Evolutionary conservation across 1,140 invertebrate genomes (phyloP), one percentile per base, ranked within the genome.

Genomic region (Bilobella aurantiaca): DNA sequence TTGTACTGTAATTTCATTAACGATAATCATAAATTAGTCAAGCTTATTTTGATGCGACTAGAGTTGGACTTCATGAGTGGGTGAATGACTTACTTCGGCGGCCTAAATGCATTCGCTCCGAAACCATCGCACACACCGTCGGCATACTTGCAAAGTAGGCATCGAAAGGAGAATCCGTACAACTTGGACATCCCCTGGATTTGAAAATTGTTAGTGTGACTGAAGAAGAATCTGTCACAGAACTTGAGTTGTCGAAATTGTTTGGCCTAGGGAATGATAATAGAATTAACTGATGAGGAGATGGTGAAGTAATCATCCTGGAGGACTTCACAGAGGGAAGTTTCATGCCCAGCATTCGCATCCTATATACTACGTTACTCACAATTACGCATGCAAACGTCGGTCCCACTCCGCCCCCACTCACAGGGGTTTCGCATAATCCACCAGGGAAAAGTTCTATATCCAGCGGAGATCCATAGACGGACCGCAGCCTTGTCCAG

Each of bases 351-450:
- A 42, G 18, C 34, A 42, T 42, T 42, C n/a, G 34, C 34, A 42
- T 42, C 34, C 8, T 42, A 18, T 42, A 42, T 18, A 42, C 34
- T 42, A 3, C 83, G 69, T 84, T 82, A 64, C 76, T 77, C 0
- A 78, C 83, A 47, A 84, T 77, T 25, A 84, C 76, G 69, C 82
- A 83, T 14, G 79, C 81, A 69, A 84, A 83, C 2, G 82, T 83
- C 0, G 82, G 82, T 21, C 82, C 82, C 2, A 70, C 62, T 16
- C 67, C 25, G 23, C 65, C 81, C 18, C 81, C 81, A 56, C 79
- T 75, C 27, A 83, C 74, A 3, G 83, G 75, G 27, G 75, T 78
- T 70, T 84, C 82, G 0, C 78, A 74, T 18, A 85, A 69, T 0
- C 82, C 80, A 46, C 82, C 83, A 29, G 80, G 77, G 73, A 83